Conservation (phyloP, 2,113 vertebrate species). For the Psilopsiagon aurifrons region DNA sequence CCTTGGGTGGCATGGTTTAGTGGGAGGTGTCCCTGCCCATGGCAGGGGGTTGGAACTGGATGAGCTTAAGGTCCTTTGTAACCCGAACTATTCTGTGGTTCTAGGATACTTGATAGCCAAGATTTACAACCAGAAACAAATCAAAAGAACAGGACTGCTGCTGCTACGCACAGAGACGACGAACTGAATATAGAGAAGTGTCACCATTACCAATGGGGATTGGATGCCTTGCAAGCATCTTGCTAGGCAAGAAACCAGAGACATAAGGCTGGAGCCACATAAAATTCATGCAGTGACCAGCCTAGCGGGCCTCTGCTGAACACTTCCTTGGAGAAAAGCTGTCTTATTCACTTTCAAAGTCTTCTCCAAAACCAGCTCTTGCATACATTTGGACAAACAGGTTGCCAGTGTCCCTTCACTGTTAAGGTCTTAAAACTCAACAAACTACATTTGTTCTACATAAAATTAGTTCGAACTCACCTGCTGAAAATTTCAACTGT, state of each 20-base stretch:
- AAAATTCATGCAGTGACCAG: neutral
- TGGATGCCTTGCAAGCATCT: neutral
- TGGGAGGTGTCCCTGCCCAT: no score
- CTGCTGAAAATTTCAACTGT: neutral
- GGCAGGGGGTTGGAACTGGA: no score
- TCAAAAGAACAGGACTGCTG: neutral
- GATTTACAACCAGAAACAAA: neutral
- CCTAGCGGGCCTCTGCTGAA: neutral
- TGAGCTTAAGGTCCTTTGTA: no score
- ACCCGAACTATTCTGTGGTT: no score
- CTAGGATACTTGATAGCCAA: neutral
- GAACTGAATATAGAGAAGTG: rapidly evolving
- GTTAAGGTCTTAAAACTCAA: neutral
- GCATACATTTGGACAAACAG: neutral
- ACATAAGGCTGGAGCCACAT: neutral
- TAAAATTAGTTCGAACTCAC: neutral
- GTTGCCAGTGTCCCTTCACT: neutral
- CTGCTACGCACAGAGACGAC: rapidly evolving
- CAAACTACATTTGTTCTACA: neutral
- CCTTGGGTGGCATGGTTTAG: no score
- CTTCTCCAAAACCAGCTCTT: neutral
- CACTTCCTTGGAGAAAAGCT: neutral
- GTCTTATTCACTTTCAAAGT: neutral
- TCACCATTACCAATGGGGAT: neutral
- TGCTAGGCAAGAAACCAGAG: neutral